Evolutionary conservation across 2,113 vertebrate species (phyloP).

Genomic region (Vidua chalybeata): DNA sequence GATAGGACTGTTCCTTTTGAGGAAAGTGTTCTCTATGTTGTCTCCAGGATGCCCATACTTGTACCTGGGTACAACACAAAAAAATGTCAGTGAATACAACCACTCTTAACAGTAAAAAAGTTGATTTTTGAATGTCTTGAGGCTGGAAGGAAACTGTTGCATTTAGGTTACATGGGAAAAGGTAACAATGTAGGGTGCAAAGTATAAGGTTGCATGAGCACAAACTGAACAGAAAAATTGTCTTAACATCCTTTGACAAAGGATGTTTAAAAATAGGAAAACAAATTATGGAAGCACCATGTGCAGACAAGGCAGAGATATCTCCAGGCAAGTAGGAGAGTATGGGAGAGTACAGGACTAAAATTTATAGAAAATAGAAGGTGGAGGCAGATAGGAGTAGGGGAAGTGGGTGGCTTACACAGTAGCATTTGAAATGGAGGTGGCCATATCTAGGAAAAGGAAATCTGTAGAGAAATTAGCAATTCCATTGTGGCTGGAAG

Average conservation of each 20-base stretch:
- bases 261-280: background rate
- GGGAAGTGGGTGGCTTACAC: background rate
- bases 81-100: background rate
- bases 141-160: background rate
- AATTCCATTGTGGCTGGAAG: background rate
- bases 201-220: background rate
- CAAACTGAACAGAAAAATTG: background rate
- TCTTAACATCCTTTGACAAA: background rate
- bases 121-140: background rate
- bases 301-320: background rate
- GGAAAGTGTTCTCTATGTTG: background rate
- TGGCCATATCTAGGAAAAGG: fast-evolving
- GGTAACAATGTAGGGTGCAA: background rate
- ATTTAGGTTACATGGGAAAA: background rate
- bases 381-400: background rate
- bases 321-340: background rate
- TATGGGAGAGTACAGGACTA: background rate
- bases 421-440: background rate
- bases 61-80: background rate
- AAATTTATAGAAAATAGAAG: background rate
- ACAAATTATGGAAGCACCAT: background rate
- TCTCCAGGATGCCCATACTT: background rate
- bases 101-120: background rate
- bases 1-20: background rate
- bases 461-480: background rate